These are phyloP conservation scores for Nasonovia ribisnigri DNA, from an alignment of 2,888 invertebrate species.

Conservation along the genomic window DNA sequence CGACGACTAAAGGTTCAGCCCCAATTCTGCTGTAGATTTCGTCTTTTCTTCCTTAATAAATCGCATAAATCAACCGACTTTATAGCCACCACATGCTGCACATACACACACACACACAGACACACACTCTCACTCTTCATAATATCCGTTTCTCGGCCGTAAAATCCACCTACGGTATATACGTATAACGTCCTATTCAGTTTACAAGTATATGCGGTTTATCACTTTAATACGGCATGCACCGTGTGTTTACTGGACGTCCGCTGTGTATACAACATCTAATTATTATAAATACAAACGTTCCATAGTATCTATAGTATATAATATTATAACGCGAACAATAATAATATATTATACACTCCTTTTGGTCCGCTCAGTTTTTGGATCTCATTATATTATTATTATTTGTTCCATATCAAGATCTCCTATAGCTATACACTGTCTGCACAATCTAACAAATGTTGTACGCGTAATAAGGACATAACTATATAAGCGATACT, in stretches of 20 bases:
- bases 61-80: slow-evolving; percentile 44
- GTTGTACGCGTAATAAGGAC: neutral
- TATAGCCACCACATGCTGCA: slow-evolving; percentile 33
- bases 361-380: neutral
- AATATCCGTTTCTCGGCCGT: slow-evolving; percentile 39
- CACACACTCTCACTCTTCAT: neutral
- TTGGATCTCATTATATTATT: neutral
- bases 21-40: slow-evolving; percentile 5
- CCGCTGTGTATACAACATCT: neutral
- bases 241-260: neutral
- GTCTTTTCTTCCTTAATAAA: neutral
- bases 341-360: neutral
- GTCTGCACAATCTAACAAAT: neutral
- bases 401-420: neutral
- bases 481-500: neutral
- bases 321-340: neutral
- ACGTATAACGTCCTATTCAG: neutral
- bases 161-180: slow-evolving; percentile 18
- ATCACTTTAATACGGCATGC: neutral
- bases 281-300: neutral
- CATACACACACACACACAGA: neutral
- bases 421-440: neutral
- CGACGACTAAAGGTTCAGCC: slow-evolving; percentile 22
- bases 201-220: slow-evolving; percentile 3
- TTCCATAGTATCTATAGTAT: neutral